Percentiles rank a stretch among this genome's conserved stretches.
These are phyloP conservation scores for Phyto melanocephala DNA, from an alignment of 2,888 invertebrate species.

Conservation along the genomic window DNA sequence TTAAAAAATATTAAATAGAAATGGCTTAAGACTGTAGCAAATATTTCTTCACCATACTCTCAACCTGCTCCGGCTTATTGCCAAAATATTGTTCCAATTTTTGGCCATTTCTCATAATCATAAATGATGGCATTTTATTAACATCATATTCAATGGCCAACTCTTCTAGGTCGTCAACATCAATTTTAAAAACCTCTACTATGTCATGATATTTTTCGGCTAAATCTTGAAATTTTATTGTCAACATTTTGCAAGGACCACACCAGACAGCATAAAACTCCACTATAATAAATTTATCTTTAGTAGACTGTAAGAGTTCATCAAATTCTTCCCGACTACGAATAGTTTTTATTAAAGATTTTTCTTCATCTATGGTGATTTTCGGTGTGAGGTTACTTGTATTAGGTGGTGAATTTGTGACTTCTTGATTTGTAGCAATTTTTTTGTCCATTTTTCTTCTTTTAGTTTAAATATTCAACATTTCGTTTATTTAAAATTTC, in stretches of 20 bases:
- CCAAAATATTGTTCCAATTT: conserved; percentile 58
- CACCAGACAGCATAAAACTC: conserved; percentile 85
- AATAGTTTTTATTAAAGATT: conserved; percentile 72
- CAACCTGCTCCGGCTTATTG: conserved; percentile 56
- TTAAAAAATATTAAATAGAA: no score
- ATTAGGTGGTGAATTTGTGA: neutral
- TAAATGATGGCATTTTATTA: conserved; percentile 57
- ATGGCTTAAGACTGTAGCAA: neutral
- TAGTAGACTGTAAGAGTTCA: conserved; percentile 84
- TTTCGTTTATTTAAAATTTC: neutral
- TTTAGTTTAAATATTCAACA: neutral
- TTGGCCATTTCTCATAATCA: conserved; percentile 58
- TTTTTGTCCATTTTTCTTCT: neutral
- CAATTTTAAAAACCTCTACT: conserved; percentile 56
- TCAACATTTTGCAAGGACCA: conserved; percentile 62
- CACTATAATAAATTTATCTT: conserved; percentile 88
- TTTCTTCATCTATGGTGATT: neutral
- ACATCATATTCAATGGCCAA: conserved; percentile 59
- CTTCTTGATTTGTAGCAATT: no score
- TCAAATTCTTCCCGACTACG: conserved; percentile 81
- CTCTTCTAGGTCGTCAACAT: conserved; percentile 61
- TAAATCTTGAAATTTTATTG: conserved; percentile 45
- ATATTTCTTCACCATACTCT: conserved; percentile 37
- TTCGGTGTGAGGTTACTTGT: neutral
- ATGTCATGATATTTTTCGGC: conserved; percentile 52